Conservation (phyloP, 2,113 vertebrate species). For the Eublepharis macularius region DNA sequence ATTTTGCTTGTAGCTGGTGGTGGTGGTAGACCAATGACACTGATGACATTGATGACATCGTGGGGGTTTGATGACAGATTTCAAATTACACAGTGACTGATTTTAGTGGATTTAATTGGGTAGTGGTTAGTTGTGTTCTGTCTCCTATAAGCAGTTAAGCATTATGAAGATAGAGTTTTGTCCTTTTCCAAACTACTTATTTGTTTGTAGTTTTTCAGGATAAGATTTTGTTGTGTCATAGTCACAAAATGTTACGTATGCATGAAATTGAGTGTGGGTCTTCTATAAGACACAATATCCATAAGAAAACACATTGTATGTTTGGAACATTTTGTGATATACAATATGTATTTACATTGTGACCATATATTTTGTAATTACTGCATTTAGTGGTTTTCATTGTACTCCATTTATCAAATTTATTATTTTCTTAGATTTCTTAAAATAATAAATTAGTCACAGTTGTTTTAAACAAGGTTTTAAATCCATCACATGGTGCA, state of each 20-base stretch:
- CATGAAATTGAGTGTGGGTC: constrained; percentile 4
- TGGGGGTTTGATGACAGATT: neutral
- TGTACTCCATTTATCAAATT: constrained; percentile 19
- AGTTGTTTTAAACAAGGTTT: neutral
- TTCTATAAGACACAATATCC: constrained; percentile 24
- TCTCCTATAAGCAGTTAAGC: neutral
- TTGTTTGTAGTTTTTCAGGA: neutral
- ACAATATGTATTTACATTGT: constrained; percentile 13
- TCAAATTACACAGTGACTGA: neutral
- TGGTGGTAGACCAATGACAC: too few relatives aligned
- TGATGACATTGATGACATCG: too few relatives aligned
- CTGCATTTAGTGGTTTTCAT: constrained; percentile 11
- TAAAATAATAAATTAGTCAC: neutral
- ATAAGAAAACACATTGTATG: constrained; percentile 3
- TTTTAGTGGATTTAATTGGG: neutral
- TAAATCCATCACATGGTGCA: neutral
- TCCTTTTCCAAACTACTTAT: neutral
- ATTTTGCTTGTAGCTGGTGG: neutral
- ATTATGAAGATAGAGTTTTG: neutral
- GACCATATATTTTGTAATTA: constrained; percentile 18
- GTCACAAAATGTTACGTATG: neutral
- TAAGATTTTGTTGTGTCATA: neutral
- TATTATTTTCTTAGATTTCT: constrained; percentile 29
- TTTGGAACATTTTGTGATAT: neutral
- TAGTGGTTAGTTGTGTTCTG: neutral